These are phyloP conservation scores for Hystrix cristata DNA, from an alignment of 2,113 vertebrate genomes.

Conservation along the genomic window DNA sequence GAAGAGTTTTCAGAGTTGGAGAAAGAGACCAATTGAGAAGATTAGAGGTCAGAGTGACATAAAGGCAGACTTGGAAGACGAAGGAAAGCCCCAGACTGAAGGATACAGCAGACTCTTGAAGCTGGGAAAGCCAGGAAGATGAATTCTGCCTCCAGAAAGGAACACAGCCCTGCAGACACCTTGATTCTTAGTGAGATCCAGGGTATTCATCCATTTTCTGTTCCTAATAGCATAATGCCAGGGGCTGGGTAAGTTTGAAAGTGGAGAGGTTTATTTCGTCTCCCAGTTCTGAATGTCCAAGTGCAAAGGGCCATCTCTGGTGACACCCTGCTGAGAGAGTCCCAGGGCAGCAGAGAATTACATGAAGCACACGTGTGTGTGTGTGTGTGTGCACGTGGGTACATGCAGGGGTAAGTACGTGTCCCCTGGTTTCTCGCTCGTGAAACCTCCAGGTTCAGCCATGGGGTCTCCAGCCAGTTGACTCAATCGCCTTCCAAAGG, in stretches of 20 bases:
- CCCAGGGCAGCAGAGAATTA: background rate
- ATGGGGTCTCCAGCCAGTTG: background rate
- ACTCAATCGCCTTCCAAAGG: too few species aligned
- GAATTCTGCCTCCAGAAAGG: background rate
- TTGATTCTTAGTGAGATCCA: background rate
- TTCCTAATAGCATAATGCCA: background rate
- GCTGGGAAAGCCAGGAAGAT: background rate
- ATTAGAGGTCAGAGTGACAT: too few species aligned
- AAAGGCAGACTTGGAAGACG: background rate
- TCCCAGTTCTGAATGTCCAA: background rate
- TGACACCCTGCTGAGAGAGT: background rate
- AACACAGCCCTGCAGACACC: too few species aligned
- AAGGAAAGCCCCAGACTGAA: too few species aligned
- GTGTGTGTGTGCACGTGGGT: background rate
- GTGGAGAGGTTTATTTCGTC: background rate
- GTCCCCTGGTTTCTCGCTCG: background rate
- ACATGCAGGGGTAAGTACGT: background rate
- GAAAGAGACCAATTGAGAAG: too few species aligned
- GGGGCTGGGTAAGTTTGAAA: background rate
- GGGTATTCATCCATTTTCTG: background rate
- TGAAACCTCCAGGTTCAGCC: background rate
- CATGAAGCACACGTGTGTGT: background rate
- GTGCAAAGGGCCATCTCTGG: too few species aligned
- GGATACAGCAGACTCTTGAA: accelerated
- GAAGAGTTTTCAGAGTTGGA: background rate